These are phyloP conservation scores for Leuciscus idus DNA, from an alignment of 2,113 vertebrate genomes.

Conservation along the genomic window DNA sequence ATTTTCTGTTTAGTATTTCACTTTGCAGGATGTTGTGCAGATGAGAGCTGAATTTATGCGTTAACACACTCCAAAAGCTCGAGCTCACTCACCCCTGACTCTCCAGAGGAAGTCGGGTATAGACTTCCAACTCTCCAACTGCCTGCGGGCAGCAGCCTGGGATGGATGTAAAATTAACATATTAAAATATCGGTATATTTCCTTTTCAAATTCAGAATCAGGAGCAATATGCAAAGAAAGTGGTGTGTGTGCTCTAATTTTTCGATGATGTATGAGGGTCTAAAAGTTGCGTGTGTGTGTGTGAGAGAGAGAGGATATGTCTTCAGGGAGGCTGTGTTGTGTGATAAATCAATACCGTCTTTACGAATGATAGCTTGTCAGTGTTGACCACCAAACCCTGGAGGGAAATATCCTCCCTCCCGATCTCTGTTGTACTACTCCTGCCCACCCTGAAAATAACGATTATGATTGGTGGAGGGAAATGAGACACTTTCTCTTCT, in stretches of 20 bases:
- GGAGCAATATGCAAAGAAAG: not conserved
- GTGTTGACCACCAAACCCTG: constrained; percentile 17
- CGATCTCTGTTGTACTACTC: constrained; percentile 12
- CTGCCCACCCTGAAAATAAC: not conserved
- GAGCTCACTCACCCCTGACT: constrained; percentile 52
- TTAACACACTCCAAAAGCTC: constrained; percentile 52
- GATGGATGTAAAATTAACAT: constrained; percentile 6
- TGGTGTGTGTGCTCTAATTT: constrained; percentile 33
- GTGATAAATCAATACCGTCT: constrained; percentile 30
- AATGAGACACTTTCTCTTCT: constrained; percentile 27
- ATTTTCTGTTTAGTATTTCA: constrained; percentile 15
- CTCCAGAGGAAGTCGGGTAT: constrained; percentile 39
- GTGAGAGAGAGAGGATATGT: constrained; percentile 18
- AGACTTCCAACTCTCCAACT: constrained; percentile 48
- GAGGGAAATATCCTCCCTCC: constrained; percentile 12
- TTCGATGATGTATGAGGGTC: constrained; percentile 6
- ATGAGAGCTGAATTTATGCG: constrained; percentile 55
- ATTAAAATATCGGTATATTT: constrained; percentile 18
- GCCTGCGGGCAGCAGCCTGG: constrained; percentile 49
- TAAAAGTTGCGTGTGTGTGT: not conserved
- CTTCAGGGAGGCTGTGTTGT: constrained; percentile 8
- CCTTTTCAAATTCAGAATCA: constrained; percentile 10
- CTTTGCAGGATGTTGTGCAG: constrained; percentile 36
- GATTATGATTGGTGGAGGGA: constrained; percentile 33
- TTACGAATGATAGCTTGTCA: constrained; percentile 12